phyloP scores from a whole-genome alignment of 2,888 invertebrate species.

The Mythimna albipuncta region DNA sequence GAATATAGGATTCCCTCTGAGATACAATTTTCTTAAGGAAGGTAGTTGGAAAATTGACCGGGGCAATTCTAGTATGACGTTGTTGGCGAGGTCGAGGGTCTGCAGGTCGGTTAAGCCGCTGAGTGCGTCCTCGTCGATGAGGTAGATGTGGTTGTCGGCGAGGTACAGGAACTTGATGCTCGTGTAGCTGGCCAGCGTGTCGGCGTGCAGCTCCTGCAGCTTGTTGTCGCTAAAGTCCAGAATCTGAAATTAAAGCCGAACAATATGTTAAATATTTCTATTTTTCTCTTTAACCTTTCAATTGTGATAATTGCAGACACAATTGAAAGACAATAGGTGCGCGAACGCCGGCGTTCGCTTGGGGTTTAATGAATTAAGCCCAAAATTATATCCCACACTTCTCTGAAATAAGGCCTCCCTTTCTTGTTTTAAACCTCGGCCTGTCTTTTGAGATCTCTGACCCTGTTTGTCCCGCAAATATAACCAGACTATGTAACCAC shows the following conservation, averaged over 20 bases:
- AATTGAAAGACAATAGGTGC: no score
- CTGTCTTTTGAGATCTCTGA: background rate
- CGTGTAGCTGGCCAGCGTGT: conserved; percentile 87
- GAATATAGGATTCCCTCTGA: conserved; percentile 88
- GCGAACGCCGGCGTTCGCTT: no score
- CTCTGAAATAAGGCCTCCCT: background rate
- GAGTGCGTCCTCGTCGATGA: conserved; percentile 90
- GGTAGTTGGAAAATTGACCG: conserved; percentile 90
- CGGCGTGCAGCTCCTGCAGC: conserved; percentile 86
- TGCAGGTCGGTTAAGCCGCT: conserved; percentile 85
- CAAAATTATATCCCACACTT: background rate
- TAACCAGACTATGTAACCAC: background rate
- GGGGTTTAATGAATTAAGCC: no score
- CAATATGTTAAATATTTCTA: background rate
- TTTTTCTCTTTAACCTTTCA: background rate
- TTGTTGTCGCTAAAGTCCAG: conserved; percentile 91
- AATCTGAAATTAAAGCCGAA: conserved; percentile 82
- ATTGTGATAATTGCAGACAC: no score
- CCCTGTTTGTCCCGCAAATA: background rate
- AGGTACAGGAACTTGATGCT: conserved; percentile 90
- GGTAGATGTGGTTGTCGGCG: conserved; percentile 90
- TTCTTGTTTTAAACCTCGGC: background rate
- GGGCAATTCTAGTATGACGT: conserved; percentile 88
- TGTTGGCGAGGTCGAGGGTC: conserved; percentile 90
- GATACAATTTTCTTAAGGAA: conserved; percentile 91